Evolutionary conservation across 2,797 vertebrate species (phyloP).

Genomic region (Dromococcyx pavoninus): DNA sequence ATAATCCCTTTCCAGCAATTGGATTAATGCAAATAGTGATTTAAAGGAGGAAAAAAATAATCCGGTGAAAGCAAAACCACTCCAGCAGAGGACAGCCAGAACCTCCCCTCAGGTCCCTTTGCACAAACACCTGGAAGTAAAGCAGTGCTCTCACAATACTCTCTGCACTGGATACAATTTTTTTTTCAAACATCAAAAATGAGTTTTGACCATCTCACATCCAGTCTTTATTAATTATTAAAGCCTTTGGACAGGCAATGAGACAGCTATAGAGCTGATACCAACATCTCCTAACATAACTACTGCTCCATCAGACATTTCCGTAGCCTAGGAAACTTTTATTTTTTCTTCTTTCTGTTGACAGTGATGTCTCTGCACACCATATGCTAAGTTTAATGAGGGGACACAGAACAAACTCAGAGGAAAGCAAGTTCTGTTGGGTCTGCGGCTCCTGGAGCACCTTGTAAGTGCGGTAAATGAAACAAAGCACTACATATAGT

Average conservation of each 20-base stretch:
- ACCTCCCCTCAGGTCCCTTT: not conserved
- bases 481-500: not conserved
- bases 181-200: not conserved
- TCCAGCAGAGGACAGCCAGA: not conserved
- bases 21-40: slow-evolving; percentile 26
- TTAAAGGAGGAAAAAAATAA: not conserved
- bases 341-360: not conserved
- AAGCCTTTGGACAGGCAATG: not conserved
- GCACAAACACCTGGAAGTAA: not conserved
- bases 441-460: not conserved
- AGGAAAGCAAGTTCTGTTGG: not conserved
- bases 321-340: not conserved
- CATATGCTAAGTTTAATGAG: not conserved
- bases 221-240: not conserved
- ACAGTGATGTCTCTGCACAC: not conserved
- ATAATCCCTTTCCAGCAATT: slow-evolving; percentile 56
- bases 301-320: not conserved
- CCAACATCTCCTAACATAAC: not conserved
- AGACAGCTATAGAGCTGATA: not conserved
- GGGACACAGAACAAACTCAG: not conserved
- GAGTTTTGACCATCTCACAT: not conserved
- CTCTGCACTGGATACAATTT: not conserved
- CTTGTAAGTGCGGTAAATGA: not conserved
- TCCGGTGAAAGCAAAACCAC: not conserved
- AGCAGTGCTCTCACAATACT: not conserved